These are phyloP conservation scores for Sterrhoptilus dennistouni DNA, from an alignment of 2,113 vertebrate genomes.

Conservation along the genomic window DNA sequence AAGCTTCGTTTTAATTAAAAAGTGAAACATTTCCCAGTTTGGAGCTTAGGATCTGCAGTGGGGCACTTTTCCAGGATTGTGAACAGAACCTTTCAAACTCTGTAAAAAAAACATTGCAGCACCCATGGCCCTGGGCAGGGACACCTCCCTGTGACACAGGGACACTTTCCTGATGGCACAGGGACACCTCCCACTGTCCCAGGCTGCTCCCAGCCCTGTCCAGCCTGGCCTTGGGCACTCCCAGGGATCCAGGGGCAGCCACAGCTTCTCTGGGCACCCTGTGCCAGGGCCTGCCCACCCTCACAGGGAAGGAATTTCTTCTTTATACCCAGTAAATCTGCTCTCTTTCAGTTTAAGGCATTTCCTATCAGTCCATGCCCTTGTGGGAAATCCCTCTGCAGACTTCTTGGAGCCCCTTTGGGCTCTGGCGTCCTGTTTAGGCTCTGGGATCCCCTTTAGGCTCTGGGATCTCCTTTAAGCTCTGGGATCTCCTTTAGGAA, in stretches of 20 bases:
- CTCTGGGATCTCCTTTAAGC: not conserved
- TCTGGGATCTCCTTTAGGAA: not conserved
- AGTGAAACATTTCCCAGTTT: not conserved
- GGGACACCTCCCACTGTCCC: rapidly evolving
- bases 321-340: rapidly evolving
- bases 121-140: not conserved
- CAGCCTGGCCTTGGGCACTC: not conserved
- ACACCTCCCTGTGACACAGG: not conserved
- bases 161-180: not conserved
- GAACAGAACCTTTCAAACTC: not conserved
- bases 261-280: not conserved
- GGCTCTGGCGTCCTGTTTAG: not conserved
- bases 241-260: not conserved
- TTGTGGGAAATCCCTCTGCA: not conserved
- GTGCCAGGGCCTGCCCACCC: not conserved
- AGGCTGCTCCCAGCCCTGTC: not conserved
- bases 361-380: not conserved
- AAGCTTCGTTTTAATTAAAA: not conserved
- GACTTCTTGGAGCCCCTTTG: not conserved
- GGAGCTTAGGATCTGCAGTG: not conserved
- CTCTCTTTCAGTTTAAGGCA: not conserved
- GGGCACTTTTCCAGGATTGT: not conserved
- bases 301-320: not conserved
- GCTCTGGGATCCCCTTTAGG: not conserved
- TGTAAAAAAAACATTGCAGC: rapidly evolving